Base-by-base conservation (phyloP, 2,113 vertebrate species). In the Azemiops feae region DNA sequence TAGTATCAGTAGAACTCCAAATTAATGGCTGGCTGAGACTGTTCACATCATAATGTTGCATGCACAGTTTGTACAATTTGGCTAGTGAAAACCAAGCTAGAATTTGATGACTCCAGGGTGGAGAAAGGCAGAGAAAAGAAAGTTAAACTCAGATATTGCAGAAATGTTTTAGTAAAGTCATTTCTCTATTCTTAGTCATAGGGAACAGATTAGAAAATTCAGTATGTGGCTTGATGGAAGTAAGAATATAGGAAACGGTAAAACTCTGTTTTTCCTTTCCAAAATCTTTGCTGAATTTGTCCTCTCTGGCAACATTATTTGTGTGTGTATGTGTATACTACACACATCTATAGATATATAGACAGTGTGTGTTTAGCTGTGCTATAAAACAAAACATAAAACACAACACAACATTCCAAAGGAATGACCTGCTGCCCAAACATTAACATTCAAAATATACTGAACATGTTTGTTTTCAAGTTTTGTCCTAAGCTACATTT, bases 1-100 rank as follows among this genome's bases (percentile, higher is more conserved):
- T 50, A 50, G 47, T 50, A 14, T 94, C 94, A 95, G 95, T 94
- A 96, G 96, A 81, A 95, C 95, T 95, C 93, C 94, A 69, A 85
- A 90, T 22, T 57, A 95, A 94, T 95, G 93, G 92, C 94, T 93
- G 43, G 25, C n/a, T 60, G 57, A 58, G 18, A 89, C 43, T 45
- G 10, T 30, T 74, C 50, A 92, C 6, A 81, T 22, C 34, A 43
- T 81, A 92, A 60, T 23, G 34, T 74, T 88, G 4, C 50, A 55
- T 88, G 53, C 52, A 57, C 55, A 2, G 0, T 7, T 30, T 50
- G 3, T 57, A 85, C 18, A 81, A 16, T 55, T 85, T 93, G 34
- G 50, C 43, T 14, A 88, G 0, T 54, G 27, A 53, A 88, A 69
- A 23, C 14, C 23, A 89, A 74, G 25, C 30, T 23, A 47, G 20